Evolutionary conservation across 2,113 vertebrate species (phyloP), one percentile per base, ranked within the genome.

Genomic region (Anarrhichthys ocellatus): DNA sequence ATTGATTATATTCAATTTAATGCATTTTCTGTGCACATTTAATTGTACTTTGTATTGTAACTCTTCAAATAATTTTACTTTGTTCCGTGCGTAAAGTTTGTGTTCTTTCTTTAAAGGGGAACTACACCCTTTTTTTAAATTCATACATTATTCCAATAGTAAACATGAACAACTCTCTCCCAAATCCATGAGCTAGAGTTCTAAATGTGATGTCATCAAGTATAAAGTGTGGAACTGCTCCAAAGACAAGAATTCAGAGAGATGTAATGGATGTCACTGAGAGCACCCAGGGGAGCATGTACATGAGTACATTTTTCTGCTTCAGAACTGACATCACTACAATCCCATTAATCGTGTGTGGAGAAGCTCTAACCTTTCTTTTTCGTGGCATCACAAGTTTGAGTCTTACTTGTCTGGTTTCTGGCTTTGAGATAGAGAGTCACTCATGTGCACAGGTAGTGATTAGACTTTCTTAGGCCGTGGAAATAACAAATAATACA

Each of bases 1-100:
- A 65, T 78, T 50, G 15, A 17, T 44, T 67, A 29, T 32, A n/a
- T 54, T 66, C 11, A 38, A 22, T 58, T 65, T 40, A 52, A 59
- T 68, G 22, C 9, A 9, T 24, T 36, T 50, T 64, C 7, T 62
- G 18, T 48, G 24, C 24, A 34, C 15, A 61, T 27, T 40, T 36
- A 17, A 73, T 42, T 42, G 38, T 44, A 32, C 27, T 50, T 63
- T 18, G 1, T 32, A 18, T 36, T 36, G 17, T 34, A n/a, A 4
- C n/a, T 69, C 4, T 29, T 48, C 4, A 66, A 66, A 29, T 48
- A 3, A 48, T 50, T 48, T 20, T 13, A 5, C 1, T 44, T 18
- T n/a, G 24, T 13, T 24, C 13, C 11, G 9, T 4, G 20, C 22
- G 1, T n/a, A 54, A 17, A 1, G 20, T 68, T 38, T 22, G 65